Evolutionary conservation across 1,140 invertebrate species (phyloP), one percentile per base, ranked within the genome.

Genomic region (Drosophila guanche): DNA sequence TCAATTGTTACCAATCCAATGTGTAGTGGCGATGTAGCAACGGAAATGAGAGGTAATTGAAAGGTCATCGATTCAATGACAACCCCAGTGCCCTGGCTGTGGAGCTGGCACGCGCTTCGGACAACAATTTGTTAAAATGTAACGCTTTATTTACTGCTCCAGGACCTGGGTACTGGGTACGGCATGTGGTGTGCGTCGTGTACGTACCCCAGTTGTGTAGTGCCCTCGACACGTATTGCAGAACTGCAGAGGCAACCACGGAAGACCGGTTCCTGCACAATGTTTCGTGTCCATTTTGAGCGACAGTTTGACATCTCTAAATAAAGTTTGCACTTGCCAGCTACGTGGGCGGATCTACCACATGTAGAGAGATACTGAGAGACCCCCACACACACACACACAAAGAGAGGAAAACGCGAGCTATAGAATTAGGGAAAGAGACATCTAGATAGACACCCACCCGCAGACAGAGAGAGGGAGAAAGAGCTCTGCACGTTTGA

Each of bases 121-220:
- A 76, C 81, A 70, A 77, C 81, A 86, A 86, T 88, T 86, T 86
- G 81, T 88, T 81, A 86, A 86, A 86, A 86, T 88, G 86, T 81
- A 88, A 86, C 76, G 83, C 83, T 81, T 86, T 86, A 86, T 86
- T 88, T 86, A 88, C 83, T 74, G 69, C 60, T 47, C 46, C 29
- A 10, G 27, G 5, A 29, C 5, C 27, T 7, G 29, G 74, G 16
- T 20, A 75, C 79, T 71, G 60, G 56, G n/a, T n/a, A n/a, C 41
- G 54, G 59, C 29, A 55, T 59, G 48, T 33, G 55, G 59, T n/a
- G n/a, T n/a, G n/a, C n/a, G 25, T 52, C 37, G n/a, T n/a, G n/a
- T n/a, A 48, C 48, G 65, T 46, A 25, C 12, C 16, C 12, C 47
- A 8, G 43, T 43, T 16, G 46, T 48, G 23, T n/a, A 20, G 40